Evolutionary conservation across 2,113 vertebrate genomes (phyloP).

Genomic region (Nycticorax nycticorax): DNA sequence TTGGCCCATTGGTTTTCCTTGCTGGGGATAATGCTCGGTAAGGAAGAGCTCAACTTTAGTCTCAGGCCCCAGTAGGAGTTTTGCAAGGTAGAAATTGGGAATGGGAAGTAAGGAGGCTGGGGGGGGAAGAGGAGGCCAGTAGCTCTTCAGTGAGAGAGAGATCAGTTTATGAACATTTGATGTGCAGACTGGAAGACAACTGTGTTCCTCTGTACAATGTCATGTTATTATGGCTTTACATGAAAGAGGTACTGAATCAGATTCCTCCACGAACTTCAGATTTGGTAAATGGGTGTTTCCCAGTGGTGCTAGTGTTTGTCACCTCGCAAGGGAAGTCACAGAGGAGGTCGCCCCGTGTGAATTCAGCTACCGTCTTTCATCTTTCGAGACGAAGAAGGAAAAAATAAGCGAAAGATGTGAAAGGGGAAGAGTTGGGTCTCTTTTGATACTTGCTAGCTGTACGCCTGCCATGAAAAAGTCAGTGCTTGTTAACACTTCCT

Average conservation of each 20-base stretch:
- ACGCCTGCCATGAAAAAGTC: background rate
- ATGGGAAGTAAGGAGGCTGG: background rate
- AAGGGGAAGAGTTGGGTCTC: background rate
- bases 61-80: background rate
- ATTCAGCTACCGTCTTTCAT: background rate
- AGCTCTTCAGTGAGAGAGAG: background rate
- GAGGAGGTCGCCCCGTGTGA: background rate
- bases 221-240: background rate
- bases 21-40: background rate
- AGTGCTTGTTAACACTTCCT: constrained; percentile 42
- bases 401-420: background rate
- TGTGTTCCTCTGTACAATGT: background rate
- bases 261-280: background rate
- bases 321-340: background rate
- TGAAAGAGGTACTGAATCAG: background rate
- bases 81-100: background rate
- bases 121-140: background rate
- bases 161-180: background rate
- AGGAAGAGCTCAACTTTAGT: background rate
- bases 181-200: background rate
- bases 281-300: background rate
- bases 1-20: background rate
- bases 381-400: background rate
- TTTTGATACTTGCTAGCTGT: background rate
- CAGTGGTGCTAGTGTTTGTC: background rate